Percentiles rank a stretch among this genome's conserved stretches.
Conservation (phyloP, 2,888 invertebrate genomes). For the Linnaemya vulpina region DNA sequence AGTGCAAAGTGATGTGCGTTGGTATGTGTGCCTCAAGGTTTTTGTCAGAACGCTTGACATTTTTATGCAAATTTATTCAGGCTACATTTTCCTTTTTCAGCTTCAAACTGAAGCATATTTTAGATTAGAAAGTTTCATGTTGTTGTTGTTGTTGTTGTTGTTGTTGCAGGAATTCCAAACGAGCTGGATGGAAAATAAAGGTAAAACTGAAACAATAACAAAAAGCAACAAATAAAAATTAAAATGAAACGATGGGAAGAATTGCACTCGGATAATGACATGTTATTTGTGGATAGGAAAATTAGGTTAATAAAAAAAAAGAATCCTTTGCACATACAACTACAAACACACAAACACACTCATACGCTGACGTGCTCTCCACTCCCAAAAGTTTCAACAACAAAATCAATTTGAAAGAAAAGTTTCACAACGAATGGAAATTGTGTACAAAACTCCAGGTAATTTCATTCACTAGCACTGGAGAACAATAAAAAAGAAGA, state of each 20-base stretch:
- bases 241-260: constrained; percentile 49
- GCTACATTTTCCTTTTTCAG: constrained; percentile 44
- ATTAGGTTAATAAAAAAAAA: constrained; percentile 58
- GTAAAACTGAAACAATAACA: constrained; percentile 46
- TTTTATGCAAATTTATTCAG: constrained; percentile 72
- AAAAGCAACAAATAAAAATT: constrained; percentile 22
- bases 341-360: constrained; percentile 1
- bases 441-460: constrained; percentile 24
- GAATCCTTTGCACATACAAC: background rate
- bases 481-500: background rate
- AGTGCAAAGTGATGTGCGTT: background rate
- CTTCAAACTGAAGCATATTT: constrained; percentile 63
- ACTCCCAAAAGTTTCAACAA: constrained; percentile 13
- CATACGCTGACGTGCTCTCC: background rate
- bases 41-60: constrained; percentile 58
- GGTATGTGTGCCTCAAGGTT: constrained; percentile 2
- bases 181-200: constrained; percentile 19
- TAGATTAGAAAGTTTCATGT: constrained; percentile 55
- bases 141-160: constrained; percentile 4
- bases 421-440: constrained; percentile 52
- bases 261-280: constrained; percentile 69
- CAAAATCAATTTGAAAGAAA: constrained; percentile 53
- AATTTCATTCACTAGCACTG: constrained; percentile 42
- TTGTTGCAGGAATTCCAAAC: constrained; percentile 41
- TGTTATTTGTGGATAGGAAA: constrained; percentile 66